Percentiles rank a stretch among this genome's conserved stretches.
These are phyloP conservation scores for Nymphalis io DNA, from an alignment of 1,140 invertebrate species.

Conservation along the genomic window DNA sequence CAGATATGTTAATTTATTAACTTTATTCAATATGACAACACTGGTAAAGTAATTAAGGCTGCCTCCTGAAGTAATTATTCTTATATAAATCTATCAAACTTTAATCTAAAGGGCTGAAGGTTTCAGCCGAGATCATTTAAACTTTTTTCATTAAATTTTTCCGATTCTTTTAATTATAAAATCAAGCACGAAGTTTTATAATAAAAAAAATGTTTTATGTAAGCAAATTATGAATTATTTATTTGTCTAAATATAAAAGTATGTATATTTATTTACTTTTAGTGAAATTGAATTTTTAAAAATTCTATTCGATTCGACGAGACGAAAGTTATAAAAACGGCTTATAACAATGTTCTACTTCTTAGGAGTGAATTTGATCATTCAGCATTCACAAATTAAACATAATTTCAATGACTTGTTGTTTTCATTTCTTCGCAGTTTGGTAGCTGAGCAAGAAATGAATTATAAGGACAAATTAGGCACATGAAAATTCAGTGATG, in stretches of 20 bases:
- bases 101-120: neutral
- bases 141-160: slow-evolving; percentile 7
- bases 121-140: neutral
- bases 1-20: neutral
- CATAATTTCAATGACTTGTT: no score
- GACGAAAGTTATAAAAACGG: no score
- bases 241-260: neutral
- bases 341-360: neutral
- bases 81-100: slow-evolving; percentile 4
- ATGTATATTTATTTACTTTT: neutral
- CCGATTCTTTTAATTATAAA: neutral
- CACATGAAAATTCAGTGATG: no score
- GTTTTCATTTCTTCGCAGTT: no score
- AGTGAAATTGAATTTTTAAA: no score
- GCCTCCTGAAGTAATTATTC: slow-evolving; percentile 3
- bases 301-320: no score
- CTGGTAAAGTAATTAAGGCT: neutral
- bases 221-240: neutral
- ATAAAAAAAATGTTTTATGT: neutral
- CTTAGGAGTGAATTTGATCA: neutral
- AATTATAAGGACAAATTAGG: no score
- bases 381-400: no score
- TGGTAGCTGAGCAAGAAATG: no score
- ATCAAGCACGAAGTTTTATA: neutral
- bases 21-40: neutral